These are phyloP conservation scores for Drosophila parabipectinata DNA, from an alignment of 1,140 invertebrate genomes.

Conservation along the genomic window DNA sequence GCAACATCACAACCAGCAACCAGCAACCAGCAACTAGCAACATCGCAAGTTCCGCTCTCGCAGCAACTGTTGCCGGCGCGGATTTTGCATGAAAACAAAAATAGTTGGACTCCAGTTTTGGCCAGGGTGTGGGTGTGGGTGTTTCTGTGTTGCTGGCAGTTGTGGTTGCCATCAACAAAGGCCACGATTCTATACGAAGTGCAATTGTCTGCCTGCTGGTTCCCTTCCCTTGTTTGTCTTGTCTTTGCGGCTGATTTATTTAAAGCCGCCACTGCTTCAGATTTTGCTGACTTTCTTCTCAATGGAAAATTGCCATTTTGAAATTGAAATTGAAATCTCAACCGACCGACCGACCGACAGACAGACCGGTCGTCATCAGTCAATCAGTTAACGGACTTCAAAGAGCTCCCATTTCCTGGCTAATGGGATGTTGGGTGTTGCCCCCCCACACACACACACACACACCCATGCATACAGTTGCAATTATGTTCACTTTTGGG, in stretches of 20 bases:
- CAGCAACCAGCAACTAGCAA: slow-evolving; percentile 35
- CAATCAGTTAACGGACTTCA: slow-evolving; percentile 57
- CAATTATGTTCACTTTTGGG: slow-evolving; percentile 69
- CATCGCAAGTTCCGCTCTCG: slow-evolving; percentile 20
- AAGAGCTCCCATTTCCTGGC: slow-evolving; percentile 55
- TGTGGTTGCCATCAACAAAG: slow-evolving; percentile 53
- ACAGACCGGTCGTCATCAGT: slow-evolving; percentile 35
- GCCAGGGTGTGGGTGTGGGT: slow-evolving; percentile 55
- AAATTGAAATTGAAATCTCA: slow-evolving; percentile 52
- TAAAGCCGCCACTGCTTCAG: slow-evolving; percentile 66
- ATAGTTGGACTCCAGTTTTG: slow-evolving; percentile 73
- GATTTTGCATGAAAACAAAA: slow-evolving; percentile 73
- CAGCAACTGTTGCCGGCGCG: slow-evolving; percentile 56
- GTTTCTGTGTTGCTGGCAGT: slow-evolving; percentile 24
- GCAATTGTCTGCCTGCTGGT: slow-evolving; percentile 11
- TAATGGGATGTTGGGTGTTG: slow-evolving; percentile 45
- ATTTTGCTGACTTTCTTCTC: slow-evolving; percentile 75
- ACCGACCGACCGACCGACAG: slow-evolving; percentile 11
- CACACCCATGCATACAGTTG: slow-evolving; percentile 17
- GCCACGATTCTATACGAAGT: slow-evolving; percentile 57
- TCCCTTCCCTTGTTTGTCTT: slow-evolving; percentile 14
- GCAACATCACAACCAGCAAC: slow-evolving; percentile 13
- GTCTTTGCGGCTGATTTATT: slow-evolving; percentile 71
- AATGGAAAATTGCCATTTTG: slow-evolving; percentile 18
- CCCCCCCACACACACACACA: slow-evolving; percentile 11